These are phyloP conservation scores for Aeoliscus strigatus DNA, from an alignment of 2,797 vertebrate species.

Conservation along the genomic window DNA sequence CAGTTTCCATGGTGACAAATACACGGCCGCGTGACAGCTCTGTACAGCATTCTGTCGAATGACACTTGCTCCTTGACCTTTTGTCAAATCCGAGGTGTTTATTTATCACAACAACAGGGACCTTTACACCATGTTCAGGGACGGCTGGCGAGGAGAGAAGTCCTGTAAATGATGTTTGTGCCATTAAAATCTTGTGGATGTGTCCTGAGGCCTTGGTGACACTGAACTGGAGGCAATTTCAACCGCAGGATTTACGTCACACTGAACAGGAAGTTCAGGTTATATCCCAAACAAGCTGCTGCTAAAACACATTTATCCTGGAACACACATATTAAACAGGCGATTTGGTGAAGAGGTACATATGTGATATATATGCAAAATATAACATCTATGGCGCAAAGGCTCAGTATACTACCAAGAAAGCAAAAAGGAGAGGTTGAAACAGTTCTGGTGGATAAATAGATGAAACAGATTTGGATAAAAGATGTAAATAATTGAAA, in stretches of 20 bases:
- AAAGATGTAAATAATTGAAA: no score
- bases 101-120: constrained; percentile 50
- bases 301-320: no score
- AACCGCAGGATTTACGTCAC: not conserved
- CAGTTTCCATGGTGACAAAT: constrained; percentile 57
- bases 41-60: constrained; percentile 50
- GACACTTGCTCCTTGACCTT: constrained; percentile 57
- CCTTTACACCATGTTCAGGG: constrained; percentile 40
- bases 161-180: constrained; percentile 24
- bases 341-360: no score
- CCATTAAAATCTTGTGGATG: constrained; percentile 15
- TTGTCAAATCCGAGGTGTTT: constrained; percentile 44
- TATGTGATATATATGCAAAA: no score
- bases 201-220: not conserved
- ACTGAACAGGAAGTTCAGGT: no score
- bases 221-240: constrained; percentile 2
- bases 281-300: not conserved
- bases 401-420: no score
- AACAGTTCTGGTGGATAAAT: not conserved
- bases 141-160: constrained; percentile 1
- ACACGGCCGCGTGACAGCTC: constrained; percentile 19
- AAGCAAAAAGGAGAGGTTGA: no score
- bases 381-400: no score
- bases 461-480: not conserved
- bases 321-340: no score